Evolutionary conservation across 2,888 invertebrate genomes (phyloP).

Genomic region (Lepidonotus clava): DNA sequence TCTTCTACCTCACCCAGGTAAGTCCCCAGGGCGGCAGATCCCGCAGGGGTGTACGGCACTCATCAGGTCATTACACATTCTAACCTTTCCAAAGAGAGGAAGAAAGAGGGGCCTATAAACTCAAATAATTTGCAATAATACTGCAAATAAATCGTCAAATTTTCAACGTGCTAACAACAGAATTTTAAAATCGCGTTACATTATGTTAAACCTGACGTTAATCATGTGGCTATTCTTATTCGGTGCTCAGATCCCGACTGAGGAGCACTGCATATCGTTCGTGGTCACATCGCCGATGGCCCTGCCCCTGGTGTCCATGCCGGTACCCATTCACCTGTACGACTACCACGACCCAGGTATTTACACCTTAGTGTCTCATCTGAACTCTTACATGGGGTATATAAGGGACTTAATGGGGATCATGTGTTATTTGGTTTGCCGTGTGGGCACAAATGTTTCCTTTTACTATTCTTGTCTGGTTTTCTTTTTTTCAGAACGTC

Average conservation of each 20-base stretch:
- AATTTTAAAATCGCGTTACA: too few relatives aligned
- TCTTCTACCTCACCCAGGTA: constrained; percentile 32
- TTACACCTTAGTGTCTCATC: neutral
- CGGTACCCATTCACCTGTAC: neutral
- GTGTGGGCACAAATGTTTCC: neutral
- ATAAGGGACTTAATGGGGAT: neutral
- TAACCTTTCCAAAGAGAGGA: too few relatives aligned
- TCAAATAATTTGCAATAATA: too few relatives aligned
- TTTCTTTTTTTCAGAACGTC: neutral
- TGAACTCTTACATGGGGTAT: neutral
- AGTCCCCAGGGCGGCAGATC: too few relatives aligned
- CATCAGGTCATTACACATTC: too few relatives aligned
- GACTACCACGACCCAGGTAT: constrained; percentile 37
- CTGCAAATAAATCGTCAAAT: too few relatives aligned
- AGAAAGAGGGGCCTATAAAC: too few relatives aligned
- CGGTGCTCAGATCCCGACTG: neutral
- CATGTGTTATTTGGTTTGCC: neutral
- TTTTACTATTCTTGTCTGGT: neutral
- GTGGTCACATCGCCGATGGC: neutral
- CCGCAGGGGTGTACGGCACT: too few relatives aligned
- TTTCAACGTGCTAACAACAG: too few relatives aligned
- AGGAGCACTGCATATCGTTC: constrained; percentile 20
- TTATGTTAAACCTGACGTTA: too few relatives aligned
- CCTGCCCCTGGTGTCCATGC: neutral
- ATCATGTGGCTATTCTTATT: too few relatives aligned